Evolutionary conservation across 2,888 invertebrate species (phyloP).

Genomic region (Oscheius sp.): DNA sequence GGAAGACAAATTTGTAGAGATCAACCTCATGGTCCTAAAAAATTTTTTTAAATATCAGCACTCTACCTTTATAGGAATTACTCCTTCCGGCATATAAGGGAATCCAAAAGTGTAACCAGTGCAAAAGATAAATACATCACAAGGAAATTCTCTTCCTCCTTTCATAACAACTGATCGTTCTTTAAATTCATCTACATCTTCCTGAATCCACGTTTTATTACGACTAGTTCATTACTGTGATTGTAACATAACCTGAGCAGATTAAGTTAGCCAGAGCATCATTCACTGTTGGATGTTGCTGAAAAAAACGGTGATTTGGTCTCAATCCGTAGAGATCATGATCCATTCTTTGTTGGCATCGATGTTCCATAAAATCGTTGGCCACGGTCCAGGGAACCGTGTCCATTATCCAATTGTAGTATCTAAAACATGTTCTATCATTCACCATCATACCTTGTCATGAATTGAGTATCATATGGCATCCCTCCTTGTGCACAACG

Average conservation of each 20-base stretch:
- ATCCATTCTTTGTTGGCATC: slow-evolving; percentile 63
- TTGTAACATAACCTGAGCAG: slow-evolving; percentile 69
- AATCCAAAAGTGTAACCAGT: slow-evolving; percentile 72
- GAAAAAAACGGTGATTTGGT: slow-evolving; percentile 68
- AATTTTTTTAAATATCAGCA: neutral
- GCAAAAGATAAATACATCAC: slow-evolving; percentile 70
- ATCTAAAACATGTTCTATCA: slow-evolving; percentile 34
- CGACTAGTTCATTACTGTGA: slow-evolving; percentile 58
- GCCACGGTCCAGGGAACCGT: slow-evolving; percentile 61
- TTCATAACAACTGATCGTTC: slow-evolving; percentile 90
- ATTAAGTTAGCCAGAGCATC: slow-evolving; percentile 72
- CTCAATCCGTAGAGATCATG: slow-evolving; percentile 68
- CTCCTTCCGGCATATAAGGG: slow-evolving; percentile 70
- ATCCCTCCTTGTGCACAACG: slow-evolving; percentile 64
- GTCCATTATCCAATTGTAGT: slow-evolving; percentile 62
- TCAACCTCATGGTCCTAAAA: slow-evolving; percentile 69
- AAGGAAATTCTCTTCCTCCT: slow-evolving; percentile 57
- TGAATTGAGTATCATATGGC: slow-evolving; percentile 63
- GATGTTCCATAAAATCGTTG: slow-evolving; percentile 68
- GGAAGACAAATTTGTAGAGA: slow-evolving; percentile 72
- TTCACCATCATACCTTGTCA: slow-evolving; percentile 45
- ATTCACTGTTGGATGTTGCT: slow-evolving; percentile 71
- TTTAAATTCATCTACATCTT: slow-evolving; percentile 98
- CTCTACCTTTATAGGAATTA: slow-evolving; percentile 60
- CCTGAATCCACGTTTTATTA: slow-evolving; percentile 75